Evolutionary conservation across 2,113 vertebrate species (phyloP), one percentile per base, ranked within the genome.

Genomic region (Lynx canadensis): DNA sequence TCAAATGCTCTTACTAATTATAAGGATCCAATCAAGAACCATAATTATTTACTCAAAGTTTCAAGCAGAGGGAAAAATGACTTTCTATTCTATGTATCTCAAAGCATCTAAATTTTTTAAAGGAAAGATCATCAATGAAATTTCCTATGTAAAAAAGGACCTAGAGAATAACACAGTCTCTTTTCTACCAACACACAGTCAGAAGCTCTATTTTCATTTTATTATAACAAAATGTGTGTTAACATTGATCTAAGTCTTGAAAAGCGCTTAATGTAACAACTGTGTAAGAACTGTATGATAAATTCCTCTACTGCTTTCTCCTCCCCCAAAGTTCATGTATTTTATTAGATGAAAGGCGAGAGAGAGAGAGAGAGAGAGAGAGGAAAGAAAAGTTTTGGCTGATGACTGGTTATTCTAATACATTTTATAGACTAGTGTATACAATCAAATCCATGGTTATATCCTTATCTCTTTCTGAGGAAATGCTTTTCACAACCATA

Each of bases 401-500:
- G 68, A 55, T 95, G 50, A 89, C 85, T 96, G 83, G 74, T 89
- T 71, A 95, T 96, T 74, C 25, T 94, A 87, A 92, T n/a, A 29
- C 14, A 4, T 97, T 98, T 97, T 95, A 86, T 36, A 96, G 94
- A 92, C 69, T 66, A 73, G 93, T 98, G 5, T 31, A 76, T 4
- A 93, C 86, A 96, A 69, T 57, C 55, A 96, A 97, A 89, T 96
- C 95, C 81, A 79, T 79, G 38, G 68, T 92, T 73, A 0, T 79
- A 89, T 89, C 33, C 94, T 88, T 95, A 86, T 85, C 18, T 96
- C 83, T 98, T 98, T 95, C 97, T 95, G 96, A 94, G 84, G 86
- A 98, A 98, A 97, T 97, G 81, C 60, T 98, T 98, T 98, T 86
- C 25, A 90, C 16, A 96, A 63, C 87, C 92, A 96, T 89, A 94